Evolutionary conservation across 2,113 vertebrate genomes (phyloP).

Genomic region (Nothoprocta perdicaria): DNA sequence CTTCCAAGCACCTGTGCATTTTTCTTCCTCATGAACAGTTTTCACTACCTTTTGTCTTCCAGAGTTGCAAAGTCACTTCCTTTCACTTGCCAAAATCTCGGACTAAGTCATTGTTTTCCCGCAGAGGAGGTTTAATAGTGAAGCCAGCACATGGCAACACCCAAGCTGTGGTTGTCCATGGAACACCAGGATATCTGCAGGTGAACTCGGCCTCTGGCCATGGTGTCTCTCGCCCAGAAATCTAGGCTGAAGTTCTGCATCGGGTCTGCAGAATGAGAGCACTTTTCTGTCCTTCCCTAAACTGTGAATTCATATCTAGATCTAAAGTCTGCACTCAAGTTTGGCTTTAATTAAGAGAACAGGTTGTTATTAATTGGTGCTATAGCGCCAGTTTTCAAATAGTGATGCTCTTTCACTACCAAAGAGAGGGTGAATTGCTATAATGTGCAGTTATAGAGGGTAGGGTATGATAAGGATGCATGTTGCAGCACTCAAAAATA

Average conservation of each 20-base stretch:
- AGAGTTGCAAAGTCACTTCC: background rate
- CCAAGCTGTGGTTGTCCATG: constrained; percentile 24
- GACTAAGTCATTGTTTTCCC: constrained; percentile 14
- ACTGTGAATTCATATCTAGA: background rate
- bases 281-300: background rate
- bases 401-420: background rate
- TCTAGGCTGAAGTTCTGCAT: constrained; percentile 33
- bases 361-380: background rate
- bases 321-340: background rate
- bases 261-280: background rate
- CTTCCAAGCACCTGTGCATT: background rate
- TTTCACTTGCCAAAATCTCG: background rate
- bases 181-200: constrained; percentile 30
- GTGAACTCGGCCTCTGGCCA: background rate
- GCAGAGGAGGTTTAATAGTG: constrained; percentile 39
- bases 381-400: background rate
- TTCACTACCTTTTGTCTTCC: background rate
- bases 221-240: constrained; percentile 33
- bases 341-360: background rate
- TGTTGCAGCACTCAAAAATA: background rate
- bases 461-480: background rate
- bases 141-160: constrained; percentile 25
- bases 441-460: background rate
- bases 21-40: background rate
- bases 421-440: background rate